phyloP scores from a whole-genome alignment of 2,797 vertebrate species.

The Knipowitschia caucasica region DNA sequence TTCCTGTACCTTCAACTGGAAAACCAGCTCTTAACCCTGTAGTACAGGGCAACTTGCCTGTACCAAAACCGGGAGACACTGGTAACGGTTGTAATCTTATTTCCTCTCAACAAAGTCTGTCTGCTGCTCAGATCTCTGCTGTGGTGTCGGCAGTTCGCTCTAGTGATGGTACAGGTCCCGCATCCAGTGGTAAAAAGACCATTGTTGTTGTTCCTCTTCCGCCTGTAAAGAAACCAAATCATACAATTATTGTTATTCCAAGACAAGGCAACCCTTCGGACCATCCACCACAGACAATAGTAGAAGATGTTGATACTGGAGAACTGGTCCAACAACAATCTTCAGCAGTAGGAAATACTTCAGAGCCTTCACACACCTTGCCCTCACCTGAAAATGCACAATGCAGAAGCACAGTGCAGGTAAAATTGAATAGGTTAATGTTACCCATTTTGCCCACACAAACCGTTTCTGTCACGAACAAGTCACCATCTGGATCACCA shows the following conservation, averaged over 20 bases:
- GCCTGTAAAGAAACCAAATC: background rate
- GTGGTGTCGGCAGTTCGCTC: slow-evolving; percentile 16
- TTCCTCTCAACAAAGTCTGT: background rate
- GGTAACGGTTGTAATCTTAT: background rate
- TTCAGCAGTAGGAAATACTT: background rate
- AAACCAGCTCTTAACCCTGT: slow-evolving; percentile 3
- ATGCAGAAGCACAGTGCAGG: slow-evolving; percentile 18
- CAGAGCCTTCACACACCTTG: background rate
- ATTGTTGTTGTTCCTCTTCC: slow-evolving; percentile 9
- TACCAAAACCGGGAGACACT: background rate
- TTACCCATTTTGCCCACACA: slow-evolving; percentile 27
- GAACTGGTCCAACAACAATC: slow-evolving; percentile 10
- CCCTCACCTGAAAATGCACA: background rate
- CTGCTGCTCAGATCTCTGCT: slow-evolving; percentile 4
- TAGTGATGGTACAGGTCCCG: background rate
- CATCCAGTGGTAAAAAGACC: background rate
- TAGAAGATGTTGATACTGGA: background rate
- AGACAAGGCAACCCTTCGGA: slow-evolving; percentile 9
- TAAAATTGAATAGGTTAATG: slow-evolving; percentile 42
- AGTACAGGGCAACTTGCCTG: background rate
- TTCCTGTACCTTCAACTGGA: background rate
- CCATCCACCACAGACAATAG: slow-evolving; percentile 8
- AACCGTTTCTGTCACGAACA: slow-evolving; percentile 19
- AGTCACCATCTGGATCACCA: slow-evolving; percentile 2
- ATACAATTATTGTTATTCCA: slow-evolving; percentile 35